phyloP scores from a whole-genome alignment of 2,888 invertebrate genomes.

The Polymixis lichenea region DNA sequence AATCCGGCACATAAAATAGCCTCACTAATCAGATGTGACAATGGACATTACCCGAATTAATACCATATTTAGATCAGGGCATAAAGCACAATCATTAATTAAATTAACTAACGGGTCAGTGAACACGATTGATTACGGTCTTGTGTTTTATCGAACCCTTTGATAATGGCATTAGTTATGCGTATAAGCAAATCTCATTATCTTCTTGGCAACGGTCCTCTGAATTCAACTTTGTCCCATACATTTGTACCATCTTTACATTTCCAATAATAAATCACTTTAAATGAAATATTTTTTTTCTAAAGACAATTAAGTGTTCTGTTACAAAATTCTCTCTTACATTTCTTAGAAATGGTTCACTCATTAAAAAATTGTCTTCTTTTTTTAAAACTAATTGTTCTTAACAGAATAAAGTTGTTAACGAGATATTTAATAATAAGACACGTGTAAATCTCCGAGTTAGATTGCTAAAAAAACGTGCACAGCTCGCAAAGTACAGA shows the following conservation, averaged over 20 bases:
- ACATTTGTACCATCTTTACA: constrained; percentile 38
- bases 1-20: constrained; percentile 34
- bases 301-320: constrained; percentile 52
- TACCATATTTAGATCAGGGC: constrained; percentile 59
- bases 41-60: constrained; percentile 50
- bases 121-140: constrained; percentile 61
- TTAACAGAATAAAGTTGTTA: constrained; percentile 50
- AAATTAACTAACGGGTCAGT: constrained; percentile 64
- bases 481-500: constrained; percentile 37
- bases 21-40: constrained; percentile 57
- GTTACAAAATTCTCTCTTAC: constrained; percentile 39
- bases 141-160: constrained; percentile 58
- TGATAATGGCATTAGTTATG: constrained; percentile 60
- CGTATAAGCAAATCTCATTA: constrained; percentile 56
- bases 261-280: constrained; percentile 49
- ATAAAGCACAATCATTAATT: constrained; percentile 62
- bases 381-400: constrained; percentile 52
- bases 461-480: constrained; percentile 53
- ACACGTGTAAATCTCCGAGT: constrained; percentile 51
- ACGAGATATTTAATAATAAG: constrained; percentile 56
- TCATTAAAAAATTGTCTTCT: constrained; percentile 55
- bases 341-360: constrained; percentile 53
- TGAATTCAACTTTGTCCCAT: constrained; percentile 19
- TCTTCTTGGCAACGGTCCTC: constrained; percentile 57
- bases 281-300: constrained; percentile 41